These are phyloP conservation scores for Dasypus novemcinctus DNA, from an alignment of 2,113 vertebrate species.

Conservation along the genomic window DNA sequence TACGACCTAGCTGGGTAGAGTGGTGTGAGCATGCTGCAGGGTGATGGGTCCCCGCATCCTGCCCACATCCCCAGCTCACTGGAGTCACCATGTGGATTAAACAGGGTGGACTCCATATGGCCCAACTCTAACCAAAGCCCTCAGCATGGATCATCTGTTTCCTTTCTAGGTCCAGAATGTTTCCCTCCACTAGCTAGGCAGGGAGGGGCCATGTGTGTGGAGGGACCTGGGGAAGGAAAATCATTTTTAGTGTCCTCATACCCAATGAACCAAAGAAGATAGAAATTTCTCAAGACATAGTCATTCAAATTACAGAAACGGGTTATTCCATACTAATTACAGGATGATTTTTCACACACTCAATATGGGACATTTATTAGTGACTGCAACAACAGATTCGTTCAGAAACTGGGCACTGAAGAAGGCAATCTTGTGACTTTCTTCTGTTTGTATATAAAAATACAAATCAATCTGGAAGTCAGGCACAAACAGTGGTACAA, in stretches of 20 bases:
- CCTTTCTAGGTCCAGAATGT: neutral
- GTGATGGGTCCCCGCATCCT: neutral
- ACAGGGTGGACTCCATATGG: neutral
- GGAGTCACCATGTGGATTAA: neutral
- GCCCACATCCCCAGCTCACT: neutral
- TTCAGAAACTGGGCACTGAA: slow-evolving; percentile 19
- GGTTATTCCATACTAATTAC: neutral
- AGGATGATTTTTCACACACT: neutral
- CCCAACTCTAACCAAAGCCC: neutral
- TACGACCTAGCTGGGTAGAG: neutral
- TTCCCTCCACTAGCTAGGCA: neutral
- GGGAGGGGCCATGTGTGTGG: neutral
- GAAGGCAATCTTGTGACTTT: slow-evolving; percentile 62
- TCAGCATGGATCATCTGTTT: neutral
- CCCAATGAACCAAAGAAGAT: neutral
- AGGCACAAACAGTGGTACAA: slow-evolving; percentile 37
- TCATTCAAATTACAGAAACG: neutral
- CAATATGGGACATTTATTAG: neutral
- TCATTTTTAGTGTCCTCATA: neutral
- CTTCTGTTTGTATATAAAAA: slow-evolving; percentile 47
- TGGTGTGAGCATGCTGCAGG: rapidly evolving
- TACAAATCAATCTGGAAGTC: neutral
- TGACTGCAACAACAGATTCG: neutral
- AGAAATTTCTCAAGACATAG: neutral
- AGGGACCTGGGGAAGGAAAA: neutral